A percentile compares a stretch with the other conserved stretches of the same genome.
phyloP scores from a whole-genome alignment of 2,113 vertebrate genomes.

The Microcebus ravelobensis region DNA sequence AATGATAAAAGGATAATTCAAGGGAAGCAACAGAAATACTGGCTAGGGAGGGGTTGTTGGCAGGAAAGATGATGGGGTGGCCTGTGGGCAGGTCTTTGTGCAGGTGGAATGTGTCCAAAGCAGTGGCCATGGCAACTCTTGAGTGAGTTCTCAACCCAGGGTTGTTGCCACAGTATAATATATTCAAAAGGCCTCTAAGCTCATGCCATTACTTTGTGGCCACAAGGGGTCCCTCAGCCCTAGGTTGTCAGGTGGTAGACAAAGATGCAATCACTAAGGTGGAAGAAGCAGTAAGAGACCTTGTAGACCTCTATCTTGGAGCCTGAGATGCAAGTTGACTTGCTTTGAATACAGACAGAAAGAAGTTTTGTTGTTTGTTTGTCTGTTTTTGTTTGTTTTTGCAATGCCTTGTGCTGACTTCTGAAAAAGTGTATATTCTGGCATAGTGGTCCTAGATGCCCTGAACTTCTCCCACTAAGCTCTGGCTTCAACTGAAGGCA shows the following conservation, averaged over 20 bases:
- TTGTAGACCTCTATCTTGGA: background rate
- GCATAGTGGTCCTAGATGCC: background rate
- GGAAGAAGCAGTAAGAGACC: background rate
- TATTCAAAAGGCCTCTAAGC: background rate
- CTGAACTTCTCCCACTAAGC: background rate
- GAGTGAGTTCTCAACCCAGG: background rate
- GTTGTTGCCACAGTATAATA: background rate
- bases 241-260: background rate
- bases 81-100: background rate
- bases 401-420: background rate
- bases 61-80: background rate
- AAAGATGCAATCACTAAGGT: background rate
- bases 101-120: background rate
- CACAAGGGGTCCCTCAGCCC: slow-evolving; percentile 50
- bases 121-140: background rate
- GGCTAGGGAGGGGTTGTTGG: background rate
- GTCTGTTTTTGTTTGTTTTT: background rate
- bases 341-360: background rate
- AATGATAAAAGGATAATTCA: background rate
- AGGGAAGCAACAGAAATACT: background rate
- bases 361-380: background rate
- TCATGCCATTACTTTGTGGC: background rate
- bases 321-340: background rate
- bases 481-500: background rate
- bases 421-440: background rate